Evolutionary conservation across 2,888 invertebrate genomes (phyloP).

Genomic region (Leucophora obtusa): DNA sequence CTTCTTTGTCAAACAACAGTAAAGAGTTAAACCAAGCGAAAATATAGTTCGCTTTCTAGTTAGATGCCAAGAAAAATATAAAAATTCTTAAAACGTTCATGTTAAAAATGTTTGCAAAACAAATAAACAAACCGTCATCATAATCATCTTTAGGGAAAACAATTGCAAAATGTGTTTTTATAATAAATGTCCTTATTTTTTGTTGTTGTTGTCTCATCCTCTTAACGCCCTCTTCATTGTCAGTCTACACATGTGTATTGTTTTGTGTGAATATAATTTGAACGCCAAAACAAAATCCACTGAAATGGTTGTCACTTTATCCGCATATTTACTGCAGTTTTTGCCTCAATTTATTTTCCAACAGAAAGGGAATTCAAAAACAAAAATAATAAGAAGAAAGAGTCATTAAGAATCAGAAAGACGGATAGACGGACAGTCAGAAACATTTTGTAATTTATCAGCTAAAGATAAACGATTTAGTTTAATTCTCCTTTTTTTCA

Average conservation of each 20-base stretch:
- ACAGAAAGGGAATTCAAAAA: conserved; percentile 15
- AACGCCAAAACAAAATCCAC: not conserved
- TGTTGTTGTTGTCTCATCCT: not conserved
- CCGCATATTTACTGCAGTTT: conserved; percentile 55
- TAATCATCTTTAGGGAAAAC: conserved; percentile 12
- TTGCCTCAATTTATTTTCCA: conserved; percentile 29
- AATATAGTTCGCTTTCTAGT: conserved; percentile 22
- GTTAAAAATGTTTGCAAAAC: not conserved
- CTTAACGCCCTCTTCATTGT: conserved; percentile 37
- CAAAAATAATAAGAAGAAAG: not conserved
- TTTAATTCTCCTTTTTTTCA: not conserved
- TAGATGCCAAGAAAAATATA: conserved; percentile 38
- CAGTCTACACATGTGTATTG: conserved; percentile 24
- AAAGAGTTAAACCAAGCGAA: conserved; percentile 51
- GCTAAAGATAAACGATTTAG: conserved; percentile 44
- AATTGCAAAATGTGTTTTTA: conserved; percentile 4
- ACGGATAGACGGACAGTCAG: not conserved
- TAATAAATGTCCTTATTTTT: not conserved
- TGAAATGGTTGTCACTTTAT: conserved; percentile 50
- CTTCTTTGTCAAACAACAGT: not conserved
- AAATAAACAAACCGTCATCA: conserved; percentile 30
- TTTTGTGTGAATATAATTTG: not conserved
- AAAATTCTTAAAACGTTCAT: conserved; percentile 1
- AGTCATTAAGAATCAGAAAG: conserved; percentile 32
- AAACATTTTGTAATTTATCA: conserved; percentile 45